phyloP scores from a whole-genome alignment of 2,113 vertebrate species.

The Misgurnus mizolepis region DNA sequence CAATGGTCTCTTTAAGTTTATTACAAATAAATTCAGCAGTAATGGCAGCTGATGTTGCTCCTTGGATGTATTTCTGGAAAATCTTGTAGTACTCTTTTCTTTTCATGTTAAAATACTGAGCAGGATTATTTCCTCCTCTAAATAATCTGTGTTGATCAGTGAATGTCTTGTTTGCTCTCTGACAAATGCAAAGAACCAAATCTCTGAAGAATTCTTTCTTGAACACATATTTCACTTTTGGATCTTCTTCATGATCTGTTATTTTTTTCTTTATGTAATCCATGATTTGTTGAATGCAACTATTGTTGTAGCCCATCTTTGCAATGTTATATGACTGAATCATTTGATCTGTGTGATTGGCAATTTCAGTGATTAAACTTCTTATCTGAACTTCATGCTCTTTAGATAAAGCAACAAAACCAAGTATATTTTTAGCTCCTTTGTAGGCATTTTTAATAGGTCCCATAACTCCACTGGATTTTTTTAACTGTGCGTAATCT shows the following conservation, averaged over 20 bases:
- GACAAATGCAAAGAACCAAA: conserved; percentile 59
- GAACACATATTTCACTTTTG: conserved; percentile 9
- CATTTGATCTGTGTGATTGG: background rate
- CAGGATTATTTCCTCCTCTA: conserved; percentile 61
- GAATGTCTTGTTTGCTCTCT: conserved; percentile 55
- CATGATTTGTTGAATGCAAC: conserved; percentile 51
- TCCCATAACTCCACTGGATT: background rate
- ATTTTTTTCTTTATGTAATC: conserved; percentile 35
- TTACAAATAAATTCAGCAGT: conserved; percentile 63
- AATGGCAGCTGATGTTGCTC: conserved; percentile 58
- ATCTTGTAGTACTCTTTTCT: conserved; percentile 63
- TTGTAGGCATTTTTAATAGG: background rate
- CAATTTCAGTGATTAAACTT: background rate
- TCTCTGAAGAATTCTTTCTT: conserved; percentile 43
- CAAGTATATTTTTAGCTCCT: background rate
- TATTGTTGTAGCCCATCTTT: conserved; percentile 15
- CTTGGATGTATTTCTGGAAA: conserved; percentile 48
- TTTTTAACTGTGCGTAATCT: background rate
- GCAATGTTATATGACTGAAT: background rate
- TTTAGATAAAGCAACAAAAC: too few relatives aligned
- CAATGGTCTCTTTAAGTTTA: conserved; percentile 61
- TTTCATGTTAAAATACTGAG: conserved; percentile 58
- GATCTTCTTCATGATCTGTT: background rate
- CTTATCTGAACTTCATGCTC: background rate
- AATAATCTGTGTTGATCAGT: conserved; percentile 57